Evolutionary conservation across 2,113 vertebrate species (phyloP).

Genomic region (Tricholaema leucomelas): DNA sequence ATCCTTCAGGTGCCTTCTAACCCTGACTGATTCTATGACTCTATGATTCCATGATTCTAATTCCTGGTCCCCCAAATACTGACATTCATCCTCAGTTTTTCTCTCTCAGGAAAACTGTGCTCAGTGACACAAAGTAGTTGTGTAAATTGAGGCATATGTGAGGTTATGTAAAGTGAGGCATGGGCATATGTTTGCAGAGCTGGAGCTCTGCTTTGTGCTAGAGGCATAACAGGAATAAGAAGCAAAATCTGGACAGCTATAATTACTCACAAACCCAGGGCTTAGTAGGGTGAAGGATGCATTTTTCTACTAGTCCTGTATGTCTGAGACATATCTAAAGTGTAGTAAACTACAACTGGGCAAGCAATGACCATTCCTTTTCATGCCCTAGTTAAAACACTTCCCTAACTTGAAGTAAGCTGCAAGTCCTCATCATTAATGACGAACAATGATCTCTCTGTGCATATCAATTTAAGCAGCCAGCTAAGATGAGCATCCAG

Average conservation of each 20-base stretch:
- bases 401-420: too few species aligned
- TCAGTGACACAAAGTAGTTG: neutral
- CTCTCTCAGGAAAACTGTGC: neutral
- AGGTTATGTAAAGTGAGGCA: conserved; percentile 36
- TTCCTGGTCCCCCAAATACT: neutral
- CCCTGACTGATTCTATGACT: too few species aligned
- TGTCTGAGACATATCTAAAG: neutral
- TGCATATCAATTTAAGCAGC: too few species aligned
- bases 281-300: neutral
- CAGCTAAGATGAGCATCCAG: too few species aligned
- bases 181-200: conserved; percentile 33
- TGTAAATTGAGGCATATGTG: conserved; percentile 13
- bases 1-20: too few species aligned
- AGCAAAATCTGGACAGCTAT: conserved; percentile 12
- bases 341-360: neutral
- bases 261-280: neutral
- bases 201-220: conserved; percentile 16
- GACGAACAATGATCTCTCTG: too few species aligned
- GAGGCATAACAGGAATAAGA: neutral
- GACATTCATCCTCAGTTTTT: neutral
- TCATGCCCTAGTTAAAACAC: too few species aligned
- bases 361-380: too few species aligned
- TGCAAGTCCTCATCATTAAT: too few species aligned
- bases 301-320: neutral
- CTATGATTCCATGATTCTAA: neutral